phyloP scores from a whole-genome alignment of 2,888 invertebrate species.

The Oxytorus armatus region DNA sequence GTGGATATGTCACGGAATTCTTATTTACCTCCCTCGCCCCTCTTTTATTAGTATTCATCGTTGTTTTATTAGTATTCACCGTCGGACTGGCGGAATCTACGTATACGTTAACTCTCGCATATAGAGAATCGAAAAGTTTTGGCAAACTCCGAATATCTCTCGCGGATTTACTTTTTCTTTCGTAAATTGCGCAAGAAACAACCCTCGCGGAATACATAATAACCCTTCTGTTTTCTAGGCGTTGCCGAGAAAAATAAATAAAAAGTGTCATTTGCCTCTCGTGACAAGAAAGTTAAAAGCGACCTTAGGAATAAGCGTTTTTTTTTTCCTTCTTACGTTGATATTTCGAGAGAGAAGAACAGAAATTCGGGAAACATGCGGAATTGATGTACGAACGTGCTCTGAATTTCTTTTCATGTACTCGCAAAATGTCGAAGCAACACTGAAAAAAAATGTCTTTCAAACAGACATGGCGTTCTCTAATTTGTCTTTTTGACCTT shows the following conservation, averaged over 20 bases:
- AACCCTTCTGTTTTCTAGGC: constrained; percentile 32
- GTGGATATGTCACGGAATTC: neutral
- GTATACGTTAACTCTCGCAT: neutral
- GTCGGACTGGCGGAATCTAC: constrained; percentile 32
- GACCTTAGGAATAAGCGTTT: constrained; percentile 7
- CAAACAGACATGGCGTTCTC: too few species aligned
- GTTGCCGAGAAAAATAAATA: constrained; percentile 6
- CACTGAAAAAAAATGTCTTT: neutral
- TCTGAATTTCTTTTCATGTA: neutral
- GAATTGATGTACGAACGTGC: constrained; percentile 1
- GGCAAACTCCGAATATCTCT: constrained; percentile 13
- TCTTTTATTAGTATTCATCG: constrained; percentile 5
- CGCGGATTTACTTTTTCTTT: constrained; percentile 1
- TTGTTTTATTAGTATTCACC: constrained; percentile 56
- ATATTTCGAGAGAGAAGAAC: neutral
- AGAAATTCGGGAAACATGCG: neutral
- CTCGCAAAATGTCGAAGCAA: too few species aligned
- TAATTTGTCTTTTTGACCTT: too few species aligned
- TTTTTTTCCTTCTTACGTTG: neutral
- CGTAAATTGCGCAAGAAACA: constrained; percentile 7
- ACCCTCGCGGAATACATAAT: neutral
- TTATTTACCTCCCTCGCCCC: neutral
- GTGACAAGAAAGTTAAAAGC: constrained; percentile 18
- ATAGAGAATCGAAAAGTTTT: constrained; percentile 28
- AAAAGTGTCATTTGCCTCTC: constrained; percentile 3